phyloP scores from a whole-genome alignment of 2,113 vertebrate genomes.

The Picathartes gymnocephalus region DNA sequence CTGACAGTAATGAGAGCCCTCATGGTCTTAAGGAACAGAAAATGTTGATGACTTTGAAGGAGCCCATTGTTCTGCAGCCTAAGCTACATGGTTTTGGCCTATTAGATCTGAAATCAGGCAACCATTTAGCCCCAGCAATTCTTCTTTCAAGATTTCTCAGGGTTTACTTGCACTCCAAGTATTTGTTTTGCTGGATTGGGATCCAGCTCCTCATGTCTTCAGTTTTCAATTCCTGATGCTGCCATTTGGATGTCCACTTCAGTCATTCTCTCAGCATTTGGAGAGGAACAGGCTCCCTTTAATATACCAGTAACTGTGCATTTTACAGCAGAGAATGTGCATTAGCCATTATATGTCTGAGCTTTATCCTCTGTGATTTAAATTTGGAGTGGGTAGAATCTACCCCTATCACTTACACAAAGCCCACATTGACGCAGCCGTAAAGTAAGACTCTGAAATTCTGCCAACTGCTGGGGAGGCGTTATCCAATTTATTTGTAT shows the following conservation, averaged over 20 bases:
- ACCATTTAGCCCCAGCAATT: not conserved
- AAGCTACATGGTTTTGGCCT: not conserved
- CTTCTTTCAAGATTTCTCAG: not conserved
- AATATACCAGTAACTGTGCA: not conserved
- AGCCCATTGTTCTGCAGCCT: not conserved
- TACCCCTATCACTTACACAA: not conserved
- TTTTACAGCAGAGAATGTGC: not conserved
- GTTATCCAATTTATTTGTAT: constrained; percentile 27
- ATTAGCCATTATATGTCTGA: not conserved
- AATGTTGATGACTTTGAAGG: not conserved
- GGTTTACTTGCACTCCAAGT: not conserved
- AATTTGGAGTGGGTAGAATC: not conserved
- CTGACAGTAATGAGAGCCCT: not conserved
- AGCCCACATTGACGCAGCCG: not conserved
- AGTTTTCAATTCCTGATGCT: not conserved
- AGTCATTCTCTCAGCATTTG: not conserved
- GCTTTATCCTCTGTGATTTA: not conserved
- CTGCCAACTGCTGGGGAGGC: constrained; percentile 8
- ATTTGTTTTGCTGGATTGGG: not conserved
- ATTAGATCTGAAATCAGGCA: not conserved
- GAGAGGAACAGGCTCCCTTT: not conserved
- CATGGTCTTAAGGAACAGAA: not conserved
- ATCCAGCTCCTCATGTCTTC: not conserved
- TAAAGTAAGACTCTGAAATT: constrained; percentile 15
- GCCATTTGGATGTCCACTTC: not conserved